These are phyloP conservation scores for Arge pagana DNA, from an alignment of 2,888 invertebrate genomes.

Conservation along the genomic window DNA sequence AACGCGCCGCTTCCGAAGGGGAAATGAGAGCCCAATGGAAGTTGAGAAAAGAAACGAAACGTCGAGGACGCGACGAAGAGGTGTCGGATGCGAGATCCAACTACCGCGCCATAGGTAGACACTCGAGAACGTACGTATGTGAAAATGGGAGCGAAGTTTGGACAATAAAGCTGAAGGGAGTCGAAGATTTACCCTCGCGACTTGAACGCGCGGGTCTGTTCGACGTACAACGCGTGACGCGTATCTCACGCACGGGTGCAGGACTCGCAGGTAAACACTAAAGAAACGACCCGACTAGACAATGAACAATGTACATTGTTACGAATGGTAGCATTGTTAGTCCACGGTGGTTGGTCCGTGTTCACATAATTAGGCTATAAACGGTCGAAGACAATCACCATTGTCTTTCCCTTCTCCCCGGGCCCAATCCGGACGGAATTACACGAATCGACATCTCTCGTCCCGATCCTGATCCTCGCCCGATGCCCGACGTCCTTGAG, in stretches of 20 bases:
- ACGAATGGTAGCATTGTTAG: slow-evolving; percentile 59
- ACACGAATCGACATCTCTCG: slow-evolving; percentile 1
- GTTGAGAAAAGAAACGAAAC: no score
- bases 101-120: no score
- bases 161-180: no score
- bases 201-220: neutral
- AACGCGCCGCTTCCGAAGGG: no score
- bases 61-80: no score
- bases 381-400: slow-evolving; percentile 59
- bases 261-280: slow-evolving; percentile 37
- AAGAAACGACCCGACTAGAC: slow-evolving; percentile 45
- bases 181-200: neutral
- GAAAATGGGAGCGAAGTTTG: no score
- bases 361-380: slow-evolving; percentile 60
- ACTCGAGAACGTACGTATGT: slow-evolving; percentile 2
- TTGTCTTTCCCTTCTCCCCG: slow-evolving; percentile 46
- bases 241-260: slow-evolving; percentile 5
- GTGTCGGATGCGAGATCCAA: no score
- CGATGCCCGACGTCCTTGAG: slow-evolving; percentile 26
- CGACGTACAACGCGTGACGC: neutral
- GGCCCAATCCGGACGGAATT: slow-evolving; percentile 8
- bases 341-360: slow-evolving; percentile 53
- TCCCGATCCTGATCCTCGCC: slow-evolving; percentile 16
- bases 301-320: slow-evolving; percentile 60
- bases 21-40: no score